Conservation (phyloP, 2,113 vertebrate genomes). For the Phalacrocorax carbo region DNA sequence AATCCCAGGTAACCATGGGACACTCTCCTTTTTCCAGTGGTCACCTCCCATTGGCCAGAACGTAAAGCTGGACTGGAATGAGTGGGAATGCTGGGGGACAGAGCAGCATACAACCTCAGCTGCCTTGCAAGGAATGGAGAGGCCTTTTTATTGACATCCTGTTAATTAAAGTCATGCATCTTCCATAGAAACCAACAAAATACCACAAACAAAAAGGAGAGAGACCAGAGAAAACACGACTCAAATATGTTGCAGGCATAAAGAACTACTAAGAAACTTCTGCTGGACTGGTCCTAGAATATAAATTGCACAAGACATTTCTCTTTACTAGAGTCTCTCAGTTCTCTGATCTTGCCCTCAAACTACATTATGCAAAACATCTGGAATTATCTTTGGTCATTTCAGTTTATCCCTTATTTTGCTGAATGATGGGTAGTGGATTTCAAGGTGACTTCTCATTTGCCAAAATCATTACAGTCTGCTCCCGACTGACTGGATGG, state of each 20-base stretch:
- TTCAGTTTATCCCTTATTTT: constrained; percentile 7
- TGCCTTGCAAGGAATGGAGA: neutral
- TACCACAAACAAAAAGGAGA: neutral
- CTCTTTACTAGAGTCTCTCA: neutral
- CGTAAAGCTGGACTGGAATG: neutral
- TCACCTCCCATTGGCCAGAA: neutral
- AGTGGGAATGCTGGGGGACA: neutral
- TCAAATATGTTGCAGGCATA: neutral
- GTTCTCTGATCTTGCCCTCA: neutral
- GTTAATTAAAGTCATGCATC: neutral
- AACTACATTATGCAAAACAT: constrained; percentile 17
- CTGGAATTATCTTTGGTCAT: constrained; percentile 35
- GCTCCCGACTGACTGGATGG: neutral
- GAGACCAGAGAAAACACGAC: neutral
- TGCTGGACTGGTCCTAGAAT: neutral
- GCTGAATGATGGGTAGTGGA: neutral
- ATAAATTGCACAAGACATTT: neutral
- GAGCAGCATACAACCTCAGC: neutral
- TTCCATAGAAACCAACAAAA: neutral
- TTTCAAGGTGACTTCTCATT: constrained; percentile 57
- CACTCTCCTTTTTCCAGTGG: neutral
- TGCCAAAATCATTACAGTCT: neutral
- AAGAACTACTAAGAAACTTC: neutral
- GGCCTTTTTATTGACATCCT: neutral
- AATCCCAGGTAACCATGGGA: neutral